phyloP scores from a whole-genome alignment of 1,140 invertebrate genomes.

The Maniola jurtina region DNA sequence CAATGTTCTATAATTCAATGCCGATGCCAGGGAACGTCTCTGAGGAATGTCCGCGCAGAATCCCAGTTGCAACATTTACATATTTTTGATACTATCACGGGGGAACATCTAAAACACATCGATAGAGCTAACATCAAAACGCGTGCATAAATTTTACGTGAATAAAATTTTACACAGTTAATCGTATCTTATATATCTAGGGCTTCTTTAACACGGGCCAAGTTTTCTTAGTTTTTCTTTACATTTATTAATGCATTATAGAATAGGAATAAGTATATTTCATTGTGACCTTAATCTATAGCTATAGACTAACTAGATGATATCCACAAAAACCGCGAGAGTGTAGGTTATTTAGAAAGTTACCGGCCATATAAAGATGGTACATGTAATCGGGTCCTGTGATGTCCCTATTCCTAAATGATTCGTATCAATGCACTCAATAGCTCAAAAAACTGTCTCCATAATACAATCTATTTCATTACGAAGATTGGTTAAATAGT shows the following conservation, averaged over 20 bases:
- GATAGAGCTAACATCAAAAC: conserved; percentile 36
- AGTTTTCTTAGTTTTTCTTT: neutral
- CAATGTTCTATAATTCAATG: conserved; percentile 25
- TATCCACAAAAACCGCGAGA: too few relatives aligned
- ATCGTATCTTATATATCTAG: conserved; percentile 19
- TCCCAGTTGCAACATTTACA: conserved; percentile 36
- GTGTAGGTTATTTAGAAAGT: neutral
- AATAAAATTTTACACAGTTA: conserved; percentile 30
- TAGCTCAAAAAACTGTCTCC: too few relatives aligned
- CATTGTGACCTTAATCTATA: too few relatives aligned
- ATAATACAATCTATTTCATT: too few relatives aligned
- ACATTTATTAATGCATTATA: too few relatives aligned
- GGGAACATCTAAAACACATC: conserved; percentile 39
- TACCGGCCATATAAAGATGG: too few relatives aligned
- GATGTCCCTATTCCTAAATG: too few relatives aligned
- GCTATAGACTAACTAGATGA: too few relatives aligned
- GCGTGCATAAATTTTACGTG: conserved; percentile 24
- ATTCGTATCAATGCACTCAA: too few relatives aligned
- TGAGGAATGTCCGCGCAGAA: conserved; percentile 23
- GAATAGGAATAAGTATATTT: too few relatives aligned
- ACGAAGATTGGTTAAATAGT: too few relatives aligned
- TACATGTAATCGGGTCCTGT: too few relatives aligned
- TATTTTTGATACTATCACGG: conserved; percentile 49
- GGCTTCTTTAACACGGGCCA: conserved; percentile 15
- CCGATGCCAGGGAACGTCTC: conserved; percentile 12